phyloP scores from a whole-genome alignment of 2,888 invertebrate species.

The Isotomurus palustris region DNA sequence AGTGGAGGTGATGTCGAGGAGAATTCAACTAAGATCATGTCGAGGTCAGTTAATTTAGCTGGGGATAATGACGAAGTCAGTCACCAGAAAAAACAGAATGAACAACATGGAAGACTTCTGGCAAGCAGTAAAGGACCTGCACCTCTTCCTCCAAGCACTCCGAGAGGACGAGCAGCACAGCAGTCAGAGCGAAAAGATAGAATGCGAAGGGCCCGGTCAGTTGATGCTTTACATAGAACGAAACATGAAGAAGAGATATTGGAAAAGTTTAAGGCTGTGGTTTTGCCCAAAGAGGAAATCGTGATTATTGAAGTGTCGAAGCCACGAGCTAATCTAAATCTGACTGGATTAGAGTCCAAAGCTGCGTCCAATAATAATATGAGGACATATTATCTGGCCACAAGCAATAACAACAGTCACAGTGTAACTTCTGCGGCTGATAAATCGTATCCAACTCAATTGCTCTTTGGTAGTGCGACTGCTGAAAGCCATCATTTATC shows the following conservation, averaged over 20 bases:
- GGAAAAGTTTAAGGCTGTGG: slow-evolving; percentile 45
- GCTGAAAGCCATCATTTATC: slow-evolving; percentile 32
- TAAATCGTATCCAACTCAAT: slow-evolving; percentile 21
- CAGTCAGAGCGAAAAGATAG: slow-evolving; percentile 51
- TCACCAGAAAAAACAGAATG: background rate
- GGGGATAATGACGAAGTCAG: background rate
- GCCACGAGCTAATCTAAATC: slow-evolving; percentile 26
- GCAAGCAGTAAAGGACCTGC: background rate
- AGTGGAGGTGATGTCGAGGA: too few relatives aligned
- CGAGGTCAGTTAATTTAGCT: background rate
- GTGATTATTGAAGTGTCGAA: slow-evolving; percentile 46
- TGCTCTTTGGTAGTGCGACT: slow-evolving; percentile 20
- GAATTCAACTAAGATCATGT: too few relatives aligned
- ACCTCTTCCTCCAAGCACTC: slow-evolving; percentile 53
- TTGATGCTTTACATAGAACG: slow-evolving; percentile 63
- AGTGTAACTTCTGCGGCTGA: slow-evolving; percentile 11
- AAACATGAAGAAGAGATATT: slow-evolving; percentile 43
- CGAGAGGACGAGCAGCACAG: slow-evolving; percentile 14
- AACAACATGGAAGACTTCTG: background rate
- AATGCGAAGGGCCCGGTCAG: slow-evolving; percentile 78
- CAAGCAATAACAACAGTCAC: too few relatives aligned
- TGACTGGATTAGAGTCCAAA: background rate
- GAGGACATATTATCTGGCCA: slow-evolving; percentile 1
- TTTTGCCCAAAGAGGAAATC: slow-evolving; percentile 46
- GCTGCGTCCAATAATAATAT: slow-evolving; percentile 4